phyloP scores from a whole-genome alignment of 2,797 vertebrate genomes.

The Salmo trutta region DNA sequence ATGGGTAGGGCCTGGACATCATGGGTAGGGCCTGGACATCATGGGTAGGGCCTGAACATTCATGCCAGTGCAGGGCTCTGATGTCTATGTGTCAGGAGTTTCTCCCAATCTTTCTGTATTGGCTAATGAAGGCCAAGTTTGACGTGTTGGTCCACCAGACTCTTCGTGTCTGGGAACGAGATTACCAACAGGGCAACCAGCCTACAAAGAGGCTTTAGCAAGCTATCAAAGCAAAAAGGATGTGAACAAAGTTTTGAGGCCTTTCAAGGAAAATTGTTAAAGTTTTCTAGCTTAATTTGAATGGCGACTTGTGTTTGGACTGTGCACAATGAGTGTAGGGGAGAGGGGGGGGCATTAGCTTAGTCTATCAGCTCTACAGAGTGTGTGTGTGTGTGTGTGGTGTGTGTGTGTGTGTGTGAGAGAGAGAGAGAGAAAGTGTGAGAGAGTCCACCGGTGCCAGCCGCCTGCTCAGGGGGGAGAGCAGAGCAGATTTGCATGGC shows the following conservation, averaged over 20 bases:
- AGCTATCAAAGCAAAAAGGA: neutral
- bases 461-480: conserved; percentile 1
- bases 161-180: neutral
- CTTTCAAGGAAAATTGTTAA: no score
- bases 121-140: no score
- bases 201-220: neutral
- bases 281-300: neutral
- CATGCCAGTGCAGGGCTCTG: neutral
- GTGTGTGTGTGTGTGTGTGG: neutral
- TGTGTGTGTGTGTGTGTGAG: neutral
- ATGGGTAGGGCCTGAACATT: no score
- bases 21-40: no score
- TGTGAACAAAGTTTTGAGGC: neutral
- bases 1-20: no score
- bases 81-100: neutral
- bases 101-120: no score
- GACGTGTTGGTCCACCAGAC: no score
- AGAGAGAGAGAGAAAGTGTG: neutral
- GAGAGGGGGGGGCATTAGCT: neutral
- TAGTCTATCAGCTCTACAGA: neutral
- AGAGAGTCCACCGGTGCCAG: conserved; percentile 11
- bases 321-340: neutral
- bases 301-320: neutral
- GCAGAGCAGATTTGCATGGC: conserved; percentile 16
- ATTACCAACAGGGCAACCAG: neutral